Percentiles rank a stretch among this genome's conserved stretches.
Conservation (phyloP, 2,888 invertebrate genomes). For the Drosophila trichaetosa region DNA sequence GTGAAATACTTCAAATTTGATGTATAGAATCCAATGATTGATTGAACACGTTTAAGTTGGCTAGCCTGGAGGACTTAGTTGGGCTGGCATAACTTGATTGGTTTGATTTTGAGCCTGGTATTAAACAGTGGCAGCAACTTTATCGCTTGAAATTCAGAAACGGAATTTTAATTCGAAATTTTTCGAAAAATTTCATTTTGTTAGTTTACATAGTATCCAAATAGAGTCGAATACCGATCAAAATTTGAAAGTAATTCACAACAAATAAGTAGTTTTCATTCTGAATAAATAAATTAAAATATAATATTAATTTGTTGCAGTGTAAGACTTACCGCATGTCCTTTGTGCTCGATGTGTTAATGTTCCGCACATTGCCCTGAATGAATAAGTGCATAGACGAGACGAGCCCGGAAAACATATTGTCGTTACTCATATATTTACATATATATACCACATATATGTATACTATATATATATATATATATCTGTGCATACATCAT, state of each 20-base stretch:
- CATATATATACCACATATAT: neutral
- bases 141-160: neutral
- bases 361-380: constrained; percentile 30
- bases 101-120: neutral
- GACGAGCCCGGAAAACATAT: constrained; percentile 25
- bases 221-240: neutral
- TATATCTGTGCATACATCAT: neutral
- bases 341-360: constrained; percentile 21
- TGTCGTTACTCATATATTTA: constrained; percentile 23
- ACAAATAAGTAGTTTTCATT: neutral
- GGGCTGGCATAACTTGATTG: neutral
- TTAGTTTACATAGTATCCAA: neutral
- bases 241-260: neutral
- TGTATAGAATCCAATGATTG: neutral
- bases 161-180: neutral
- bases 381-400: constrained; percentile 21
- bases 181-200: neutral
- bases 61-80: neutral
- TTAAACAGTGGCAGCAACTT: too few species aligned
- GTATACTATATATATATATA: neutral
- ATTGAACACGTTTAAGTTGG: neutral
- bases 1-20: neutral
- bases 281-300: neutral
- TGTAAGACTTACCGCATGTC: constrained; percentile 14
- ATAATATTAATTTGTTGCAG: constrained; percentile 9